Conservation (phyloP, 2,113 vertebrate species). For the Daboia siamensis region DNA sequence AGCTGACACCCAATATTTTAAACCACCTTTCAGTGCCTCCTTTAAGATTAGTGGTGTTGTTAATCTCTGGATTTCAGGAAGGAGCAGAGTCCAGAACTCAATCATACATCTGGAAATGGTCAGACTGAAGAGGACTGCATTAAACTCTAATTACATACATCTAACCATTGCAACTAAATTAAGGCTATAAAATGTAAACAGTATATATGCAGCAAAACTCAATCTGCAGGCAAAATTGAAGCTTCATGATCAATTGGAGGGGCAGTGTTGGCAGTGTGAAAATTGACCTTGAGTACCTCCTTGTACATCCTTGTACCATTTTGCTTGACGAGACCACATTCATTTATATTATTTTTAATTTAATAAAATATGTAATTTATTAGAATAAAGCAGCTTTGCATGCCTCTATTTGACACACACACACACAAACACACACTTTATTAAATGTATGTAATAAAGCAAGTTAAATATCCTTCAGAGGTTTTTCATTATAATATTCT, state of each 20-base stretch:
- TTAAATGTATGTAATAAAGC: not conserved
- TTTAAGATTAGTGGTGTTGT: not conserved
- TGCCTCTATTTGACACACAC: not conserved
- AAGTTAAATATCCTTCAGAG: not conserved
- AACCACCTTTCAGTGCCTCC: not conserved
- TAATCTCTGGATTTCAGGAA: not conserved
- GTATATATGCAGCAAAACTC: not conserved
- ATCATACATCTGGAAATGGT: not conserved
- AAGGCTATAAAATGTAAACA: not conserved
- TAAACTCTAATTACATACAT: not conserved
- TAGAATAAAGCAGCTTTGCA: not conserved
- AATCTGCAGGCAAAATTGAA: not conserved
- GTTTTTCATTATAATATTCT: not conserved
- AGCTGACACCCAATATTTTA: not conserved
- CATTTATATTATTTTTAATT: not conserved
- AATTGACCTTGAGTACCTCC: not conserved
- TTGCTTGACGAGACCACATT: not conserved
- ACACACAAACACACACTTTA: no score
- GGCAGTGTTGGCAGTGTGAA: not conserved
- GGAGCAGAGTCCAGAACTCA: not conserved
- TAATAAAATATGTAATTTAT: not conserved
- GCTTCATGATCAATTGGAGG: not conserved
- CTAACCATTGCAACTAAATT: not conserved
- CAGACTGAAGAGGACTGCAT: not conserved
- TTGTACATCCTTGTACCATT: not conserved